phyloP scores from a whole-genome alignment of 2,797 vertebrate species.

The Xenentodon cancila region DNA sequence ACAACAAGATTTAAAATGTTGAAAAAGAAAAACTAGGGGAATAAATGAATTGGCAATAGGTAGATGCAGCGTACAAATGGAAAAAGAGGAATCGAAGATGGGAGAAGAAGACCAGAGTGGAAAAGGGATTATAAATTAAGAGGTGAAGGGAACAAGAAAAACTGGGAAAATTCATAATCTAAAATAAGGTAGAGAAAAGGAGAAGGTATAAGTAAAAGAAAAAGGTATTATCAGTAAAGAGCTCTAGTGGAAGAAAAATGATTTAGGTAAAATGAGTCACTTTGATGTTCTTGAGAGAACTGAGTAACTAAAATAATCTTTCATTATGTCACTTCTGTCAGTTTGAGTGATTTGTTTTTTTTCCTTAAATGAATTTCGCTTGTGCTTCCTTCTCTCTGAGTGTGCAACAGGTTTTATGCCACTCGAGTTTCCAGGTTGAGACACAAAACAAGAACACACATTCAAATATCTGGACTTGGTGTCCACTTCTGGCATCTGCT shows the following conservation, averaged over 20 bases:
- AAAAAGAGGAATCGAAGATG: constrained; percentile 57
- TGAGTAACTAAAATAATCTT: constrained; percentile 13
- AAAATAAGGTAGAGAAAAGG: constrained; percentile 24
- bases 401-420: constrained; percentile 50
- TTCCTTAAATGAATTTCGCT: background rate
- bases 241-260: constrained; percentile 36
- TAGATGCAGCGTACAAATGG: constrained; percentile 41
- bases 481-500: constrained; percentile 6
- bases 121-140: constrained; percentile 65
- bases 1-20: constrained; percentile 48
- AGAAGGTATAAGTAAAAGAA: constrained; percentile 41
- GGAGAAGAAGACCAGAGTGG: constrained; percentile 38
- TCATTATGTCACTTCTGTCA: background rate
- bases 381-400: constrained; percentile 17
- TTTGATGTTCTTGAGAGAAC: constrained; percentile 52
- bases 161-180: constrained; percentile 33
- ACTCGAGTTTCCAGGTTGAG: constrained; percentile 36
- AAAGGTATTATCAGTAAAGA: constrained; percentile 53
- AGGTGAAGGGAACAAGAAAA: constrained; percentile 43
- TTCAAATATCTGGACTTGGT: constrained; percentile 55
- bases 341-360: background rate
- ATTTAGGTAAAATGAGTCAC: constrained; percentile 50
- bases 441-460: constrained; percentile 30
- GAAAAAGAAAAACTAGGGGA: constrained; percentile 51
- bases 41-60: constrained; percentile 56